phyloP scores from a whole-genome alignment of 2,113 vertebrate species.

The Colinus virginianus region DNA sequence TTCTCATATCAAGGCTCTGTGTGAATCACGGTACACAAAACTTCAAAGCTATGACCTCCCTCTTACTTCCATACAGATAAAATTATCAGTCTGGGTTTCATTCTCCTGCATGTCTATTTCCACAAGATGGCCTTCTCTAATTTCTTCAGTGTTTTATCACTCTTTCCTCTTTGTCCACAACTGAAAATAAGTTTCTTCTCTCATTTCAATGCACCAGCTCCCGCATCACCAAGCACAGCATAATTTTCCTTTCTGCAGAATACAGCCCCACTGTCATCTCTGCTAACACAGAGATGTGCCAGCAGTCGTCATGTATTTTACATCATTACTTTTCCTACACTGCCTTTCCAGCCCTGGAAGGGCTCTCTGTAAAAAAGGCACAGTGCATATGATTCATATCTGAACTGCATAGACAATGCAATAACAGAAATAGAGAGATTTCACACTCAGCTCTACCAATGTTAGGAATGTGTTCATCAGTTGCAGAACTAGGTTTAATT shows the following conservation, averaged over 20 bases:
- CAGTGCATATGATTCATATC: neutral
- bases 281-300: neutral
- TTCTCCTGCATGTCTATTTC: neutral
- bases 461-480: neutral
- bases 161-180: neutral
- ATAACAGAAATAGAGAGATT: neutral
- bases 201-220: neutral
- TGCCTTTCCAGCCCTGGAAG: neutral
- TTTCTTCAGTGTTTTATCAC: neutral
- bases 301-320: neutral
- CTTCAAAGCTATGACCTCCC: constrained; percentile 17
- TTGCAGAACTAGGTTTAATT: neutral
- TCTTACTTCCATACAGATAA: neutral
- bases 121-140: neutral
- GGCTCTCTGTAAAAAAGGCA: neutral
- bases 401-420: neutral
- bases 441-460: neutral
- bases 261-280: neutral
- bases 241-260: fast-evolving
- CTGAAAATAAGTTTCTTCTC: neutral
- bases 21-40: neutral
- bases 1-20: neutral
- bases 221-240: fast-evolving
- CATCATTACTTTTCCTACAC: neutral
- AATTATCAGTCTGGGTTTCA: neutral